Base-by-base conservation (phyloP, 2,888 invertebrate species). In the Trissolcus japonicus region DNA sequence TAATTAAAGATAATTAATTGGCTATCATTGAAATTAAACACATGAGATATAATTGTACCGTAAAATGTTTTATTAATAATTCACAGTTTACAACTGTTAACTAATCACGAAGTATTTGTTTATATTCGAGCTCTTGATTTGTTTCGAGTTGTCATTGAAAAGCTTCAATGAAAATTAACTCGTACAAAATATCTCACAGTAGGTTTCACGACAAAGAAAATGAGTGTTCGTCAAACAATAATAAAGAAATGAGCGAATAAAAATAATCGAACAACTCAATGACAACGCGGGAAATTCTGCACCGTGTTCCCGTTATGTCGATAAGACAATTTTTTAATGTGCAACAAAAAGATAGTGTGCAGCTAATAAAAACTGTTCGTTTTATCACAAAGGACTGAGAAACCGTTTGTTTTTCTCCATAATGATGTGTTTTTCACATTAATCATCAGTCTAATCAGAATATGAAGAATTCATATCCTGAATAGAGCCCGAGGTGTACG, bases 131-230 rank as follows among this genome's bases (percentile, higher is more conserved):
- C n/a, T 14, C 17, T n/a, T n/a, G n/a, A 14, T 43, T 60, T 35
- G 13, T 60, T 68, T 14, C 1, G 41, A 25, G 3, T 2, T 0
- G n/a, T 13, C 25, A 14, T 25, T 19, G 35, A 6, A 4, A 21
- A 55, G 54, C 16, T 55, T 51, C 55, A 50, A 57, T 67, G 57
- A 67, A 74, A 56, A 74, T 53, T 67, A 67, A 74, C 74, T 67
- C 67, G 35, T 57, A 53, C 51, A 25, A 74, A 62, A 72, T 53
- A 74, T 56, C 51, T 74, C 57, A 61, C 62, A 46, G 53, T 59
- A 54, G 73, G 46, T 65, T 63, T 25, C 0, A 73, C 59, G 25
- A 9, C 17, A 50, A 53, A 40, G 56, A 74, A 68, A 67, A n/a
- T n/a, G 67, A 21, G 57, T 62, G 46, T 62, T 46, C 46, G 63